Base-by-base conservation (phyloP, 30 jellyfish, hydroid and myxozoan genomes). In the Chrysaora quinquecirrha region DNA sequence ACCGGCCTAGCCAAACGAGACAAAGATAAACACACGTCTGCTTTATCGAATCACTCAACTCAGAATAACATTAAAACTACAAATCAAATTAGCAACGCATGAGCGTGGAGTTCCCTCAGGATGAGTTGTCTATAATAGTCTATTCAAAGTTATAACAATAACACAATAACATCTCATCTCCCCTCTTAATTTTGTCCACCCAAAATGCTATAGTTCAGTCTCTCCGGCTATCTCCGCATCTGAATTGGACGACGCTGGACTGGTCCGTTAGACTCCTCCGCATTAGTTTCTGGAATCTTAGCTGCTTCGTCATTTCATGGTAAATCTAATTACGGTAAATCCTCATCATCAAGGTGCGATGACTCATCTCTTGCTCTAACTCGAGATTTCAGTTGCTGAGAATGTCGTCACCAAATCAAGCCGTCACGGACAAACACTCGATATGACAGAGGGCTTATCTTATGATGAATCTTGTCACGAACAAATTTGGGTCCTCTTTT, bases 381-480 rank as follows among this genome's bases (percentile, higher is more conserved):
- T 63, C 56, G 48, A 34, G 52, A 78, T 63, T 75, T 78, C 43
- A 63, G 89, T 54, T 77, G 88, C 72, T 61, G 79, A 30, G 88
- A 77, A 77, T 58, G 88, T 77, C 80, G 79, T 77, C 88, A 71
- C 78, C 79, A 63, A 34, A 62, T 77, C 72, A 47, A 62, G 61
- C 80, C 80, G 43, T 77, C 88, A 62, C 80, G 43, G 56, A 77
- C 88, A 38, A 77, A 77, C 66, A 82, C 80, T 71, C 89, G 58
- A 66, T 80, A 80, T 25, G 84, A 80, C 90, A 80, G 63, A 65
- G 90, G 83, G 77, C 76, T 64, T 48, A 68, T 80, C 64, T 80
- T 66, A 48, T 47, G 90, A 66, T 29, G 76, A 64, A 80, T 52
- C 90, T 80, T 80, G 75, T 65, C 90, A 80, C 75, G 83, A 50